Percentiles rank a stretch among this genome's conserved stretches.
Evolutionary conservation across 2,888 invertebrate genomes (phyloP).

Genomic region (Pseudolycoriella hygida): DNA sequence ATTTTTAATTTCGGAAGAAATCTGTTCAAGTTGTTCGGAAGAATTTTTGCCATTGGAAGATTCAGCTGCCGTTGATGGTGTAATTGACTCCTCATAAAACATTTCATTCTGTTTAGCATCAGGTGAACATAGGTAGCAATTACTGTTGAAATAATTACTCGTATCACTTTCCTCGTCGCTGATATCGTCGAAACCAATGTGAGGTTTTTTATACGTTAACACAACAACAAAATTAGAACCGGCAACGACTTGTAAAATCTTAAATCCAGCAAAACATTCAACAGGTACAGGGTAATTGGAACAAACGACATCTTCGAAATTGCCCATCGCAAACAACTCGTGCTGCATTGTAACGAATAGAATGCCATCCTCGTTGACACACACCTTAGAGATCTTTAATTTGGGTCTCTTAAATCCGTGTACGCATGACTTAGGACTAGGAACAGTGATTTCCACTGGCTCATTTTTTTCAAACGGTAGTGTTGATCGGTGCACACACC

Average conservation of each 20-base stretch:
- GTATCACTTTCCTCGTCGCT: not conserved
- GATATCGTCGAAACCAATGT: not conserved
- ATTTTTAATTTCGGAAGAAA: not conserved
- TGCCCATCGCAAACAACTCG: conserved; percentile 24
- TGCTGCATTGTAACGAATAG: conserved; percentile 20
- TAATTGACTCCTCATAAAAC: not conserved
- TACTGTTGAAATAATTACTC: not conserved
- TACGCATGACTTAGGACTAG: not conserved
- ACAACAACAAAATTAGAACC: conserved; percentile 63
- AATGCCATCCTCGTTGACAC: conserved; percentile 23
- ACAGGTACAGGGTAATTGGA: conserved; percentile 41
- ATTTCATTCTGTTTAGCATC: not conserved
- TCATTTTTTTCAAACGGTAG: not conserved
- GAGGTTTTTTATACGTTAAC: conserved; percentile 39
- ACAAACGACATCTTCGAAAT: conserved; percentile 25
- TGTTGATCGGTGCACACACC: conserved; percentile 9
- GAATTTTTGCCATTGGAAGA: not conserved
- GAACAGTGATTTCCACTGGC: conserved; percentile 8
- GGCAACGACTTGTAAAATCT: conserved; percentile 49
- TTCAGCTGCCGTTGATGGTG: not conserved
- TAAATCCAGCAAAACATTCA: conserved; percentile 47
- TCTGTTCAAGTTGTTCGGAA: not conserved
- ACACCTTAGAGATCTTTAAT: conserved; percentile 13
- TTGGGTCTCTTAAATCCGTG: conserved; percentile 2
- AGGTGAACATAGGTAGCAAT: not conserved